These are phyloP conservation scores for Pipistrellus nathusii DNA, from an alignment of 2,797 vertebrate genomes.

Conservation along the genomic window DNA sequence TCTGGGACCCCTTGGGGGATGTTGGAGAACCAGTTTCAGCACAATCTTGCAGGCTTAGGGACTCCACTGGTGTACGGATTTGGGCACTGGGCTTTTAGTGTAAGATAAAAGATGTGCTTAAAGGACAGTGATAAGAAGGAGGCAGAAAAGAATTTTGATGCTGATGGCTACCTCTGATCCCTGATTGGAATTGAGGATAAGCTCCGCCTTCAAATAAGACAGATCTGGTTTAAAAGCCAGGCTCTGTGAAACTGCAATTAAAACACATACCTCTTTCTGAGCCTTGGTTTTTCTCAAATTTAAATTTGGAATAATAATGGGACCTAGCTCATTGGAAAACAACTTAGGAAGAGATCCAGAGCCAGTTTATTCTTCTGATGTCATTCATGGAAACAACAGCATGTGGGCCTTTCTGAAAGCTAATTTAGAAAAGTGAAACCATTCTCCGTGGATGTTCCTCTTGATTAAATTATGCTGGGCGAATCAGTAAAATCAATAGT, in stretches of 20 bases:
- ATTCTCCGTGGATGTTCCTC: not conserved
- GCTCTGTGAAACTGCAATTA: not conserved
- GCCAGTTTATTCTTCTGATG: not conserved
- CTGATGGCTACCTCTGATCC: not conserved
- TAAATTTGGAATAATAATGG: conserved; percentile 3
- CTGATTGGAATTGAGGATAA: not conserved
- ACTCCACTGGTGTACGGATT: too few relatives aligned
- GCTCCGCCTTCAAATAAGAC: not conserved
- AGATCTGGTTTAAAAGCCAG: not conserved
- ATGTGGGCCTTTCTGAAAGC: not conserved
- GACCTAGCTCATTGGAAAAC: conserved; percentile 7
- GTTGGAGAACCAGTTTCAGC: too few relatives aligned
- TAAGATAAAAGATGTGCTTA: not conserved
- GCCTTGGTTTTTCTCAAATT: conserved; percentile 21
- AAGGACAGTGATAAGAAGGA: not conserved
- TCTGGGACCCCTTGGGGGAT: too few relatives aligned
- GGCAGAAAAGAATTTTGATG: not conserved
- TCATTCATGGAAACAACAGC: not conserved
- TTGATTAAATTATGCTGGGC: not conserved
- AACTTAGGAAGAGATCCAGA: not conserved
- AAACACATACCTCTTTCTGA: not conserved
- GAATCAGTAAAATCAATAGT: not conserved
- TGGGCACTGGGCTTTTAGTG: too few relatives aligned
- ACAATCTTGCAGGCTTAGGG: too few relatives aligned
- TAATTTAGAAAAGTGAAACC: conserved; percentile 5